Conservation (phyloP, 2,113 vertebrate genomes). For the Stigmatopora nigra region DNA sequence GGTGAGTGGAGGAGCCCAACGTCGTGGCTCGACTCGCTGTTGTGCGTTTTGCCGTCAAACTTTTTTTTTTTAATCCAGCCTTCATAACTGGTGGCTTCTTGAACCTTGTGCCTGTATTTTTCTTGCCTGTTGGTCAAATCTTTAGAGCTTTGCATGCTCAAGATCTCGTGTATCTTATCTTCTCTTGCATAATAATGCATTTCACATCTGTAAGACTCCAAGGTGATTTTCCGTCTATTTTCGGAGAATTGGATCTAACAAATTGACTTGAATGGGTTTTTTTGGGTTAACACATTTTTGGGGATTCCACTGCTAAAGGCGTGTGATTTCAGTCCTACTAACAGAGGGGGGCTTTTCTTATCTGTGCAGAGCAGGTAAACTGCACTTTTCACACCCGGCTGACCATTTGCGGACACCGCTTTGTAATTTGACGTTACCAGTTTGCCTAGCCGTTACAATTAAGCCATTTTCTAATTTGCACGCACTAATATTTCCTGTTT, state of each 20-base stretch:
- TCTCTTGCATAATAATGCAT: slow-evolving; percentile 58
- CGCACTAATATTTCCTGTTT: slow-evolving; percentile 65
- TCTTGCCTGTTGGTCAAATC: slow-evolving; percentile 67
- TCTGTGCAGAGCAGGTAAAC: slow-evolving; percentile 31
- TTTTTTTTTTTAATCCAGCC: slow-evolving; percentile 44
- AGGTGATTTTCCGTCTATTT: slow-evolving; percentile 20
- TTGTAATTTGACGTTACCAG: slow-evolving; percentile 30
- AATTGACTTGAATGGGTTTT: slow-evolving; percentile 15
- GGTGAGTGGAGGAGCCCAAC: slow-evolving; percentile 73
- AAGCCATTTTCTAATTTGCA: slow-evolving; percentile 49
- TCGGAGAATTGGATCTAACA: slow-evolving; percentile 33
- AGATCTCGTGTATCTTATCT: slow-evolving; percentile 52
- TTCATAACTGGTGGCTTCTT: slow-evolving; percentile 71
- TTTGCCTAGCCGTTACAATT: slow-evolving; percentile 24
- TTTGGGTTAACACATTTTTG: slow-evolving; percentile 29
- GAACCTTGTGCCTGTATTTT: slow-evolving; percentile 62
- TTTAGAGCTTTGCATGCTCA: slow-evolving; percentile 76
- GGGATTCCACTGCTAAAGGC: slow-evolving; percentile 24
- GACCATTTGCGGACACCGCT: slow-evolving; percentile 33
- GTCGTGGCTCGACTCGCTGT: slow-evolving; percentile 61
- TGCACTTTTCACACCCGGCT: slow-evolving; percentile 38
- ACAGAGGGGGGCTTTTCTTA: slow-evolving; percentile 48
- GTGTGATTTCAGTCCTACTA: slow-evolving; percentile 59
- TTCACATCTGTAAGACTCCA: slow-evolving; percentile 50
- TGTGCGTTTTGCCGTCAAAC: slow-evolving; percentile 64